Percentiles rank a stretch among this genome's conserved stretches.
These are phyloP conservation scores for Mormoops blainvillei DNA, from an alignment of 2,113 vertebrate species.

Conservation along the genomic window DNA sequence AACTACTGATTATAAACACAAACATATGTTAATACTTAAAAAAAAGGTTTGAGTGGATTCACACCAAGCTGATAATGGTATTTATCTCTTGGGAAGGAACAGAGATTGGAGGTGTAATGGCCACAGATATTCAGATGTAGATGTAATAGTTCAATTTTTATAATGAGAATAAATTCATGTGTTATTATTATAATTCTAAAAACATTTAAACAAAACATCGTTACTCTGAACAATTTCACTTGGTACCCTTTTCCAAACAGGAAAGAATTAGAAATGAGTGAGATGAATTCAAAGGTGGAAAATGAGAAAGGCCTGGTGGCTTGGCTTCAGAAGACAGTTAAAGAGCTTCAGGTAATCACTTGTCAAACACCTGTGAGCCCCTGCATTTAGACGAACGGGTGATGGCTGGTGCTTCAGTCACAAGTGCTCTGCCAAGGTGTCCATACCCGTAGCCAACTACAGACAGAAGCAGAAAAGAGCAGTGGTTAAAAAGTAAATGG, in stretches of 20 bases:
- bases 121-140: not conserved
- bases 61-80: not conserved
- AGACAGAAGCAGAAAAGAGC: not conserved
- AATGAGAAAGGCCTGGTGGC: not conserved
- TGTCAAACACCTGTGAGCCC: not conserved
- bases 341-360: not conserved
- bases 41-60: not conserved
- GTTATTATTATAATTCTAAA: not conserved
- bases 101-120: not conserved
- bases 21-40: not conserved
- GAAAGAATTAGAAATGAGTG: constrained; percentile 25
- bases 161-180: not conserved
- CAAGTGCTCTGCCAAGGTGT: not conserved
- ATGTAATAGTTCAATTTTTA: not conserved
- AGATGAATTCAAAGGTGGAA: not conserved
- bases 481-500: not conserved
- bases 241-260: not conserved
- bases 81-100: not conserved
- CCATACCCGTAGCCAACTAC: not conserved
- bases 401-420: not conserved
- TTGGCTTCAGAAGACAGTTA: not conserved
- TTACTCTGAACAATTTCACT: not conserved
- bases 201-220: not conserved
- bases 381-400: not conserved
- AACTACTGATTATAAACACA: not conserved